Percentiles rank a stretch among this genome's conserved stretches.
phyloP scores from a whole-genome alignment of 2,113 vertebrate genomes.

The Syrmaticus mikado region DNA sequence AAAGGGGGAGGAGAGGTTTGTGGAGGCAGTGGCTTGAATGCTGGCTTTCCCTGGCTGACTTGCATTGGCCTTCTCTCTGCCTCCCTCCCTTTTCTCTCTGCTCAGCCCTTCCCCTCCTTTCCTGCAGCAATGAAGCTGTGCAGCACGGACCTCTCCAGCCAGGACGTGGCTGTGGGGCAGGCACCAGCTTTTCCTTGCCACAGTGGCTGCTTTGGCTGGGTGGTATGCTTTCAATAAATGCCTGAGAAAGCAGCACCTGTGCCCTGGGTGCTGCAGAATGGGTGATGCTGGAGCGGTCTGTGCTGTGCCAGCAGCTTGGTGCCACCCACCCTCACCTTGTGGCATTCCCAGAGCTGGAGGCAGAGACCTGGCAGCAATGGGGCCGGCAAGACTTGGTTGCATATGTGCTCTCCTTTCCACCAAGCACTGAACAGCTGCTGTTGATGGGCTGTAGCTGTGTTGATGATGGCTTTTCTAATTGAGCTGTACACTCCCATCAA shows the following conservation, averaged over 20 bases:
- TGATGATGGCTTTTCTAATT: slow-evolving; percentile 25
- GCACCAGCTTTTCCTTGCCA: neutral
- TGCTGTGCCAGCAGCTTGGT: neutral
- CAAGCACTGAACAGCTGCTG: neutral
- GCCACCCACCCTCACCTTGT: rapidly evolving
- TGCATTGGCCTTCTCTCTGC: neutral
- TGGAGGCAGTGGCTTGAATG: neutral
- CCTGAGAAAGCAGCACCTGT: neutral
- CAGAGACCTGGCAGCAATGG: neutral
- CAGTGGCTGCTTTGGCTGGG: neutral
- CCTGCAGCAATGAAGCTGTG: neutral
- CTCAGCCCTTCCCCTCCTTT: neutral
- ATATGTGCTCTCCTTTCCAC: neutral
- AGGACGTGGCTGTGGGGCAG: too few species aligned
- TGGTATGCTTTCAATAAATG: neutral
- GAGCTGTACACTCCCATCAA: neutral
- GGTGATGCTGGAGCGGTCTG: neutral
- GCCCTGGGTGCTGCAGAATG: neutral
- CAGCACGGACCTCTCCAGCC: too few species aligned
- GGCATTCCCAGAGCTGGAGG: neutral
- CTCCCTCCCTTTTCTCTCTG: neutral
- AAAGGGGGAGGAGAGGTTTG: neutral
- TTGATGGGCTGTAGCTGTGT: neutral
- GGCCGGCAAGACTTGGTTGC: neutral
- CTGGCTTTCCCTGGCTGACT: neutral